These are phyloP conservation scores for Triplophysa tibetana DNA, from an alignment of 2,113 vertebrate genomes.

Conservation along the genomic window DNA sequence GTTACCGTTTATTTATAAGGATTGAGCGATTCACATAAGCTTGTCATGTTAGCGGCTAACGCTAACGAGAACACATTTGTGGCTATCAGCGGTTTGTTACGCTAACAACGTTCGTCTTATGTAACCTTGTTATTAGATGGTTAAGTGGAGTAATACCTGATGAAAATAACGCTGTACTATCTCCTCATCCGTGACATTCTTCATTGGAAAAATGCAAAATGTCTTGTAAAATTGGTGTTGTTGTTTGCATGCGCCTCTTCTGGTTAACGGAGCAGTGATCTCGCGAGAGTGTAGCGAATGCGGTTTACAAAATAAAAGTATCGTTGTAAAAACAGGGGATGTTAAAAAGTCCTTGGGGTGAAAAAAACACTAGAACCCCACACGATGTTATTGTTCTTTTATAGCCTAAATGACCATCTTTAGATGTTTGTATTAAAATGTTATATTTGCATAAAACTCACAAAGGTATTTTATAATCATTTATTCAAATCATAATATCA, in stretches of 20 bases:
- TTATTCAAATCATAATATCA: neutral
- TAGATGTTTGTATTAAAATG: neutral
- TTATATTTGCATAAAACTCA: neutral
- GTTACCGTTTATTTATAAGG: neutral
- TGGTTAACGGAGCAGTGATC: neutral
- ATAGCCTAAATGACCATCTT: neutral
- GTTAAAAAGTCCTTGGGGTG: too few species aligned
- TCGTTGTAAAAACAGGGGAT: too few species aligned
- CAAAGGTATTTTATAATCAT: neutral
- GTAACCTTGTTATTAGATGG: neutral
- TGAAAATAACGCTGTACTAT: constrained; percentile 21
- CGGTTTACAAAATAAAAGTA: constrained; percentile 13
- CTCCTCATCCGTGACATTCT: constrained; percentile 34
- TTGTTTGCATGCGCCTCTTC: neutral
- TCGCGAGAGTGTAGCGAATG: constrained; percentile 3
- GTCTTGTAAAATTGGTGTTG: neutral
- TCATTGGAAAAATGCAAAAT: neutral
- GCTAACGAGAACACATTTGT: constrained; percentile 26
- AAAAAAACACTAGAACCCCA: too few species aligned
- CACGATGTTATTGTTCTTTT: neutral
- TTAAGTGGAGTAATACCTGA: constrained; percentile 20
- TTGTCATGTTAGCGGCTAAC: constrained; percentile 29
- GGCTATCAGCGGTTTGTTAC: neutral
- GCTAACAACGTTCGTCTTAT: neutral
- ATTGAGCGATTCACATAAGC: neutral